A percentile compares a stretch with the other conserved stretches of the same genome.
Conservation (phyloP, 23 tunicate genomes). For the Phallusia fumigata region DNA sequence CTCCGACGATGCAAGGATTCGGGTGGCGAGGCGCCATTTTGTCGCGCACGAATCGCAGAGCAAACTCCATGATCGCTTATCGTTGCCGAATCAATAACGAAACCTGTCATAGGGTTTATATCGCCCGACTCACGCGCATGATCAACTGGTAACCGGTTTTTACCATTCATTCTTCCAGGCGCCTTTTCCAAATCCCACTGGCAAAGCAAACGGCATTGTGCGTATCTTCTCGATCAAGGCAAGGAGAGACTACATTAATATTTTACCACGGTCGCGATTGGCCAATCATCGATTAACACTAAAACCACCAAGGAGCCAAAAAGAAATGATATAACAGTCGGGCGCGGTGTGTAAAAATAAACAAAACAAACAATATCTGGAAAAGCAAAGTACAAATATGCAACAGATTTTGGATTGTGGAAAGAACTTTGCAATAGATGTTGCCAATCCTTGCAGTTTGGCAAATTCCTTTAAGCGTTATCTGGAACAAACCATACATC, state of each 20-base stretch:
- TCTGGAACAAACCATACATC: no score
- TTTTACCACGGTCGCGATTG: background rate
- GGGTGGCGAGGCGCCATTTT: background rate
- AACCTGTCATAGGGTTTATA: background rate
- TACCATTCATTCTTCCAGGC: background rate
- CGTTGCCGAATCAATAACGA: background rate
- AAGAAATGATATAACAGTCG: no score
- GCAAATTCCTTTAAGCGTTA: no score
- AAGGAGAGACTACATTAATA: background rate
- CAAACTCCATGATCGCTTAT: background rate
- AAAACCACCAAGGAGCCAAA: no score
- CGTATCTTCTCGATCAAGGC: background rate
- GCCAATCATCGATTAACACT: background rate
- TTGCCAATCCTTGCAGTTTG: no score
- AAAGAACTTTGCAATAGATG: no score
- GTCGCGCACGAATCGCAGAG: slow-evolving; percentile 4
- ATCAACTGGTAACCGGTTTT: background rate
- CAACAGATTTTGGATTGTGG: no score
- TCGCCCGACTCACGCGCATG: background rate
- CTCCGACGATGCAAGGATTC: background rate
- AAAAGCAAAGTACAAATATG: no score
- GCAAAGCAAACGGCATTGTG: background rate
- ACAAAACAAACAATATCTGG: no score
- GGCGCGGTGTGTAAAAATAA: no score
- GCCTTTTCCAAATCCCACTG: background rate